Base-by-base conservation (phyloP, 2,113 vertebrate genomes). In the Coptodon bakossiorum region DNA sequence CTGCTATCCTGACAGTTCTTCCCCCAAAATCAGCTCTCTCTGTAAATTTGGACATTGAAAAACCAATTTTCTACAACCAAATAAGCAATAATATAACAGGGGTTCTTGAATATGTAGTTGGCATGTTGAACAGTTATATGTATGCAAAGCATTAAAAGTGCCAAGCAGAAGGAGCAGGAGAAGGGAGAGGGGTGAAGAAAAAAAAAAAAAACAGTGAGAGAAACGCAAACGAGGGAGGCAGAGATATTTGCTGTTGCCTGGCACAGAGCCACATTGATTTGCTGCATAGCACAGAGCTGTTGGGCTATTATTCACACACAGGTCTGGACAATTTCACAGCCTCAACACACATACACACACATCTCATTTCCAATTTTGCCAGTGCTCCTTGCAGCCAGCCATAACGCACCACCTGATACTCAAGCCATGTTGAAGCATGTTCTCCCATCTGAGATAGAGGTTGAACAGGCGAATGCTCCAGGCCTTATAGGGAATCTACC, bases 261-360 rank as follows among this genome's bases (percentile, higher is more conserved):
- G 93, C 91, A 90, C 68, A 36, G 57, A 89, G 89, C 93, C 92
- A 90, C 63, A 90, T 88, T 89, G 93, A 94, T 93, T 93, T 82
- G 80, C 87, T 81, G 89, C 80, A 93, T 24, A 76, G 87, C 87
- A 84, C 43, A 89, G 53, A 93, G 88, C 88, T 22, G 57, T 56
- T 79, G 84, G 82, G 86, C 50, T 84, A 88, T 86, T 82, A 92
- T 92, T 84, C 84, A 56, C 83, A 84, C 85, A 85, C 56, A 86
- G 85, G 88, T 80, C 83, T 83, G 92, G 87, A 57, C 87, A 81
- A 86, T 87, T 91, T 89, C 85, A 89, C 48, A 86, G 80, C 71
- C 80, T 27, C 66, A 54, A n/a, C 61, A 38, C 57, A 17, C 80
- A 38, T 48, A 24, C 53, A n/a, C 79, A 24, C 40, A 9, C 71